A percentile compares a stretch with the other conserved stretches of the same genome.
Evolutionary conservation across 23 tunicate species (phyloP).

Genomic region (Trididemnum miniatum): DNA sequence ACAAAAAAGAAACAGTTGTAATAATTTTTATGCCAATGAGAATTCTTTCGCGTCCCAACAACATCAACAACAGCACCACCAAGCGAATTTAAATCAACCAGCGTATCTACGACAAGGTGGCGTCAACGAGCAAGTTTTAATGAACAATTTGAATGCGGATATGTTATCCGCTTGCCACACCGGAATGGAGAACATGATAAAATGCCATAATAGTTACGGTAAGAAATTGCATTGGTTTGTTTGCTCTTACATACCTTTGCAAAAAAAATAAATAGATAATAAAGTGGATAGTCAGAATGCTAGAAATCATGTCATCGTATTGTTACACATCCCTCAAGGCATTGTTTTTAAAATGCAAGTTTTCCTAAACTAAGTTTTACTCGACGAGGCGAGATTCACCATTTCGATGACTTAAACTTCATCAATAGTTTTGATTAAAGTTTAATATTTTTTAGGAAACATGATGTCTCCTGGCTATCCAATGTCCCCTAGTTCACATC

Average conservation of each 20-base stretch:
- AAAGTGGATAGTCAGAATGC: too few species aligned
- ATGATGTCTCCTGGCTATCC: conserved; percentile 2
- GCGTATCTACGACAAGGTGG: conserved; percentile 29
- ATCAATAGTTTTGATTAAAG: too few species aligned
- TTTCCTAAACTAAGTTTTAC: too few species aligned
- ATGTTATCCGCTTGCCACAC: conserved; percentile 12
- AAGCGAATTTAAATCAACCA: conserved; percentile 5
- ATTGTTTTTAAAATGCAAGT: too few species aligned
- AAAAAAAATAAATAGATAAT: too few species aligned
- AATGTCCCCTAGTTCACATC: conserved; percentile 18
- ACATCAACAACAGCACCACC: conserved; percentile 8
- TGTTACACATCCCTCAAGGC: too few species aligned
- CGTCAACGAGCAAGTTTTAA: conserved; percentile 65
- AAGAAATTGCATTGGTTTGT: background rate
- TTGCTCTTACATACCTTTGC: too few species aligned
- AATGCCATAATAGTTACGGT: conserved; percentile 32
- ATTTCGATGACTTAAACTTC: too few species aligned
- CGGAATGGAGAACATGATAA: conserved; percentile 31
- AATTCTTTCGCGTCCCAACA: background rate
- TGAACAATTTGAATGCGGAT: conserved; percentile 74
- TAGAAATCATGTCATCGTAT: too few species aligned
- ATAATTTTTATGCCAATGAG: background rate
- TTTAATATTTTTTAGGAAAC: background rate
- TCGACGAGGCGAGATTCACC: too few species aligned
- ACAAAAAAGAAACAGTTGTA: too few species aligned